Base-by-base conservation (phyloP, 1,140 invertebrate genomes). In the Aphelenchoides besseyi region DNA sequence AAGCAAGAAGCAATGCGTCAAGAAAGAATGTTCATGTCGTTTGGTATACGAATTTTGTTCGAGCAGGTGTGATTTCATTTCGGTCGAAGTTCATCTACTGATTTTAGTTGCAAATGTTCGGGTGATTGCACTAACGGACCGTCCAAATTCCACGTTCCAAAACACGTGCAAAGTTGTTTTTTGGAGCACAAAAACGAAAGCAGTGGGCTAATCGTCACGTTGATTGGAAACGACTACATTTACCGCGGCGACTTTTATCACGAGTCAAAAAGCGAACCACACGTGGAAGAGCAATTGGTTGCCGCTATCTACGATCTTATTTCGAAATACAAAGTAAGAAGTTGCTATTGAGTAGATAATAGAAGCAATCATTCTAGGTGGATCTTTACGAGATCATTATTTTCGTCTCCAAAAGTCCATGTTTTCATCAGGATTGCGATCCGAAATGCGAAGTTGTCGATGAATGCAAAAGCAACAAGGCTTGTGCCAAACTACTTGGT, bases 191-290 rank as follows among this genome's bases (percentile, higher is more conserved):
- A 83, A 64, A 74, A 84, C 41, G 82, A 83, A 67, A 82, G 81
- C 62, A 84, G 81, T 71, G 82, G 82, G 23, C 55, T 83, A n/a
- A 83, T 83, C 69, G 81, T 85, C 1, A 83, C 82, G 0, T 52
- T 83, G 12, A 84, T 83, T 36, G 79, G 80, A n/a, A 76, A 84
- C 26, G 83, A 84, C 67, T 83, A 83, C 68, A 84, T 83, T 37
- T 83, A 85, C 69, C 69, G 82, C 35, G 81, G 83, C n/a, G 82
- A 83, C 52, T 83, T 85, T 62, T 83, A 82, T 64, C 82, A 83
- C 48, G 82, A 83, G 53, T 77, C 76, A 3, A 83, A 83, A 69
- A 78, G 68, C 52, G 82, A 83, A 57, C 83, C 82, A 9, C 82
- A 83, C 59, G 82, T 83, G 8, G 82, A 83, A 70, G 82, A 83